Conservation (phyloP, 2,797 vertebrate species). For the Trachops cirrhosus region DNA sequence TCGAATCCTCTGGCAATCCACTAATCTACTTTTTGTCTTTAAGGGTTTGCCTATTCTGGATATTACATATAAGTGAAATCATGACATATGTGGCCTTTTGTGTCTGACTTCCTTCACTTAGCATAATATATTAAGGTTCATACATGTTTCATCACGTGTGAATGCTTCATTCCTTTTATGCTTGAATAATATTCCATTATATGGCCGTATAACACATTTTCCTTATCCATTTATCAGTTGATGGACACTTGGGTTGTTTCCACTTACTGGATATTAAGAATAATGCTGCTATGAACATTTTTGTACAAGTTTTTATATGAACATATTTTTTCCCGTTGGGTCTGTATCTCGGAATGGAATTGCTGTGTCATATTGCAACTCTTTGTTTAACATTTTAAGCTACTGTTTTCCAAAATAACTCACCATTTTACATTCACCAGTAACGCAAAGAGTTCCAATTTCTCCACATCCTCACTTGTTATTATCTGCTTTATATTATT, state of each 20-base stretch:
- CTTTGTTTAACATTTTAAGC: slow-evolving; percentile 9
- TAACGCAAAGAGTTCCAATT: not conserved
- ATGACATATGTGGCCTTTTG: not conserved
- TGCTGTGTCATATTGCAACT: not conserved
- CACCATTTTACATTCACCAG: not conserved
- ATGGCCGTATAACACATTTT: not conserved
- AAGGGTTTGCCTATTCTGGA: not conserved
- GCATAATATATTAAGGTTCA: slow-evolving; percentile 7
- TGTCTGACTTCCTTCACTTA: slow-evolving; percentile 4
- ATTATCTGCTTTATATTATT: not conserved
- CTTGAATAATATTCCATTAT: not conserved
- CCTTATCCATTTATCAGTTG: not conserved
- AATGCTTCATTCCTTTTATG: slow-evolving; percentile 18
- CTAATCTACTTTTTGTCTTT: not conserved
- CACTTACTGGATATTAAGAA: not conserved
- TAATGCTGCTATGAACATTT: not conserved
- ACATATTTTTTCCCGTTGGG: not conserved
- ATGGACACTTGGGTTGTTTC: not conserved
- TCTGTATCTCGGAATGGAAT: not conserved
- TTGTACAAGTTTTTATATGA: not conserved
- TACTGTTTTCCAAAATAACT: not conserved
- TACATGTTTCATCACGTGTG: not conserved
- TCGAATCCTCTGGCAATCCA: not conserved
- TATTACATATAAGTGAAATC: not conserved
- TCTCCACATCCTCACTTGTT: not conserved